Percentiles rank a stretch among this genome's conserved stretches.
Conservation (phyloP, 2,888 invertebrate genomes). For the Plemyria rubiginata region DNA sequence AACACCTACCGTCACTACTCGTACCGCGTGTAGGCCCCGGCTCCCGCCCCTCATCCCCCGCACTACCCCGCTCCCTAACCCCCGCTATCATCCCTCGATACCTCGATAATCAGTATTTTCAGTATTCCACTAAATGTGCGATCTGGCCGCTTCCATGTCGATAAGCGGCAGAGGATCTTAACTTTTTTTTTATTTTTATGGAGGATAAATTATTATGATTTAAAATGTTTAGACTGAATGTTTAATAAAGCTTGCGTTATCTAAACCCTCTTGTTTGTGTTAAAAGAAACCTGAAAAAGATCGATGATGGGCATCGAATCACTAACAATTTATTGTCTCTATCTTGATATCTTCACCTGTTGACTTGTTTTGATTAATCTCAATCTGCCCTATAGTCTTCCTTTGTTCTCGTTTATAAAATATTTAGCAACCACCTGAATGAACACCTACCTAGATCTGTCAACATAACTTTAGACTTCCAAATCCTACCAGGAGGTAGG, state of each 20-base stretch:
- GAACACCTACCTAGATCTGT: background rate
- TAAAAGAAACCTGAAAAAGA: conserved; percentile 56
- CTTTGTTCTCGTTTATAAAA: conserved; percentile 28
- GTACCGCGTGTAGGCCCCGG: conserved; percentile 90
- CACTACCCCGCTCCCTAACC: conserved; percentile 47
- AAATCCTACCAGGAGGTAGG: no score
- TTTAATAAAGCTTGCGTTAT: conserved; percentile 84
- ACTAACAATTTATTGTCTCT: conserved; percentile 55
- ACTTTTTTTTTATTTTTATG: conserved; percentile 67
- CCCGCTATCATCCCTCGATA: conserved; percentile 52
- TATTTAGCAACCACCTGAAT: background rate
- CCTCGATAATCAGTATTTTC: conserved; percentile 82
- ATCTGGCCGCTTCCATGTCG: conserved; percentile 75
- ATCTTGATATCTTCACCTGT: conserved; percentile 25
- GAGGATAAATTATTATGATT: conserved; percentile 62
- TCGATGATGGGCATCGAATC: conserved; percentile 73
- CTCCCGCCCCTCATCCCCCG: conserved; percentile 50
- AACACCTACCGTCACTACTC: conserved; percentile 94
- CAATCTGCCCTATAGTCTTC: conserved; percentile 17
- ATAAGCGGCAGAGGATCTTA: conserved; percentile 73
- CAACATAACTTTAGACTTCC: background rate
- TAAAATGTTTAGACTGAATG: conserved; percentile 78
- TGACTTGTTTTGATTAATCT: conserved; percentile 38
- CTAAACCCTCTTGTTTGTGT: conserved; percentile 68
- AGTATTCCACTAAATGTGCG: conserved; percentile 60